Evolutionary conservation across 2,113 vertebrate species (phyloP).

Genomic region (Phaethornis superciliosus): DNA sequence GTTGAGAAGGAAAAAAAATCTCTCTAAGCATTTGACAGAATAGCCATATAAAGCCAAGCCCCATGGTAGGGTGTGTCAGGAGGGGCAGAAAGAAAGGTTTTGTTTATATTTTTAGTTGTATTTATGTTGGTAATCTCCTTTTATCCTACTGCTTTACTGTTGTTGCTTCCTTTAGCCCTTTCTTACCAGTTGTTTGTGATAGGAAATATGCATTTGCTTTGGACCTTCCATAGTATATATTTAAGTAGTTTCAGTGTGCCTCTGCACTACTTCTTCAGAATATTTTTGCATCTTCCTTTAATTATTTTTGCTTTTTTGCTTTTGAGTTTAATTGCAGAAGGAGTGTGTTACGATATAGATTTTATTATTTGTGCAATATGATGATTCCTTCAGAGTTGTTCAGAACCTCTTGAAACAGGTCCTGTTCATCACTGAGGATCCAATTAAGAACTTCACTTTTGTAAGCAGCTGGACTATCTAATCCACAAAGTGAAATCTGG

Average conservation of each 20-base stretch:
- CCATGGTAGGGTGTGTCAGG: neutral
- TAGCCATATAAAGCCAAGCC: neutral
- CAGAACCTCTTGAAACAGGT: neutral
- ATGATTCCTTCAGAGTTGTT: neutral
- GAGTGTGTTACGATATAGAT: neutral
- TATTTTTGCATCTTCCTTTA: neutral
- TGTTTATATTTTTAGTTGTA: neutral
- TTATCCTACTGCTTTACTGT: neutral
- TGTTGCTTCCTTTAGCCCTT: neutral
- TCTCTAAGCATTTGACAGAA: neutral
- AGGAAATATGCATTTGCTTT: neutral
- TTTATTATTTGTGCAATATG: neutral
- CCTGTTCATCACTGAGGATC: neutral
- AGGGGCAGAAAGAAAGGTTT: neutral
- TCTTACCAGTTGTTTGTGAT: neutral
- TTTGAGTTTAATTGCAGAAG: neutral
- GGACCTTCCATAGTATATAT: neutral
- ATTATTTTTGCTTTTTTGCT: neutral
- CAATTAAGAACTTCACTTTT: neutral
- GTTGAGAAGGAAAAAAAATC: neutral
- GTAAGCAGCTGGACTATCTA: neutral
- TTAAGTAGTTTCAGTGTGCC: neutral
- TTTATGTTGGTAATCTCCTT: neutral
- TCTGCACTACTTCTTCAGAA: neutral
- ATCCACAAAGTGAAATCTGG: neutral